These are phyloP conservation scores for Butorides virescens DNA, from an alignment of 2,113 vertebrate species.

Conservation along the genomic window DNA sequence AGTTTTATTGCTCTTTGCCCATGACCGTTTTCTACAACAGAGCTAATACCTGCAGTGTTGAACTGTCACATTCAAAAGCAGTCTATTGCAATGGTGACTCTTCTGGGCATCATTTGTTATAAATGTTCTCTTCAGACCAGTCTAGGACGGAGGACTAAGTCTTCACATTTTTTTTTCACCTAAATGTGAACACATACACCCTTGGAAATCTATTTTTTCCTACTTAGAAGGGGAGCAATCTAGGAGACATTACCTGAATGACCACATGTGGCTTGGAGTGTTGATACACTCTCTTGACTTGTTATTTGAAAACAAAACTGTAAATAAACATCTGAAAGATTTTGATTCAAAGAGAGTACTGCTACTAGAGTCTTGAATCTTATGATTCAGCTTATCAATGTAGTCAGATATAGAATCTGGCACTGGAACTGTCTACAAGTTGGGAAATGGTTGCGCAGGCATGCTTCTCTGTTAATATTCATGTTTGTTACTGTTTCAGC, in stretches of 20 bases:
- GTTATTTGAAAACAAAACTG: neutral
- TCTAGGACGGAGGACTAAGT: neutral
- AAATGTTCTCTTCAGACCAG: neutral
- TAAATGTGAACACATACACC: neutral
- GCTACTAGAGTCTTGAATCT: neutral
- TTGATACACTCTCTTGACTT: neutral
- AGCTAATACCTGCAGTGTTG: neutral
- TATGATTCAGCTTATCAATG: neutral
- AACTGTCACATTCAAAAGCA: neutral
- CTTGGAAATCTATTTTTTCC: neutral
- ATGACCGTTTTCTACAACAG: neutral
- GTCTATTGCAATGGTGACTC: neutral
- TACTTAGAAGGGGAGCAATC: neutral
- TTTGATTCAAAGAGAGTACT: neutral
- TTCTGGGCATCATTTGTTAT: neutral
- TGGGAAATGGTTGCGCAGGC: neutral
- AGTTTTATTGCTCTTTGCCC: neutral
- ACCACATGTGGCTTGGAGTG: neutral
- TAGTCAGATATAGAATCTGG: neutral
- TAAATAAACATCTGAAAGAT: neutral
- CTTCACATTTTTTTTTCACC: neutral
- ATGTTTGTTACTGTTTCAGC: neutral
- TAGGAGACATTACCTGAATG: neutral
- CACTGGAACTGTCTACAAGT: neutral
- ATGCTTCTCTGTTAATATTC: neutral